Percentiles rank a stretch among this genome's conserved stretches.
Conservation (phyloP, 1,140 invertebrate species). For the Trichonephila inaurata region DNA sequence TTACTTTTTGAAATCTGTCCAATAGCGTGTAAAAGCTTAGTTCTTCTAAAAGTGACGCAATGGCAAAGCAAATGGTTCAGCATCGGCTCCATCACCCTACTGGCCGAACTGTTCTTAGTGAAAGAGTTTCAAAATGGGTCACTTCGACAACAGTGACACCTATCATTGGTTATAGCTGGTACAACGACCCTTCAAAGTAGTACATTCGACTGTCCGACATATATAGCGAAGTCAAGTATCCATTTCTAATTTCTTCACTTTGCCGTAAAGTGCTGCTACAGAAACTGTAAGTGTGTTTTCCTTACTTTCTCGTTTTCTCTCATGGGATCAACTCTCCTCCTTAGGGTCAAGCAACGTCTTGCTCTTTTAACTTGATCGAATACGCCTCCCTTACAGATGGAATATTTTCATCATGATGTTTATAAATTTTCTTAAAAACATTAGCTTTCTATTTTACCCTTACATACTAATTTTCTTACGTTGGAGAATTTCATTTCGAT, state of each 20-base stretch:
- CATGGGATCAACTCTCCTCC: not conserved
- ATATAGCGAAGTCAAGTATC: conserved; percentile 54
- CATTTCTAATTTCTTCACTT: conserved; percentile 37
- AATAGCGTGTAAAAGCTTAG: conserved; percentile 27
- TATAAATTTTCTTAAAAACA: no score
- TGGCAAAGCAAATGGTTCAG: conserved; percentile 42
- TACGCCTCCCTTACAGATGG: not conserved
- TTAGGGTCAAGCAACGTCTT: not conserved
- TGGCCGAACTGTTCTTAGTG: conserved; percentile 5
- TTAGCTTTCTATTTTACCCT: not conserved
- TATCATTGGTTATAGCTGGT: conserved; percentile 64
- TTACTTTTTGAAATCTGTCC: conserved; percentile 22
- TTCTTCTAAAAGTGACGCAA: conserved; percentile 52
- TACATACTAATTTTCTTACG: not conserved
- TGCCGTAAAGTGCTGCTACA: not conserved
- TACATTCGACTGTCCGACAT: conserved; percentile 42
- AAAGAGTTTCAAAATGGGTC: conserved; percentile 61
- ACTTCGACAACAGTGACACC: conserved; percentile 69
- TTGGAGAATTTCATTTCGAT: no score
- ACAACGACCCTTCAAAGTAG: conserved; percentile 63
- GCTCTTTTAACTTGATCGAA: no score
- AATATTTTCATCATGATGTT: no score
- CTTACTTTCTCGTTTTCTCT: not conserved
- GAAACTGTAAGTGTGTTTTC: conserved; percentile 23
- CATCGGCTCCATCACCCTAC: conserved; percentile 19